A percentile compares a stretch with the other conserved stretches of the same genome.
Evolutionary conservation across 2,888 invertebrate genomes (phyloP).

Genomic region (Ischnura elegans): DNA sequence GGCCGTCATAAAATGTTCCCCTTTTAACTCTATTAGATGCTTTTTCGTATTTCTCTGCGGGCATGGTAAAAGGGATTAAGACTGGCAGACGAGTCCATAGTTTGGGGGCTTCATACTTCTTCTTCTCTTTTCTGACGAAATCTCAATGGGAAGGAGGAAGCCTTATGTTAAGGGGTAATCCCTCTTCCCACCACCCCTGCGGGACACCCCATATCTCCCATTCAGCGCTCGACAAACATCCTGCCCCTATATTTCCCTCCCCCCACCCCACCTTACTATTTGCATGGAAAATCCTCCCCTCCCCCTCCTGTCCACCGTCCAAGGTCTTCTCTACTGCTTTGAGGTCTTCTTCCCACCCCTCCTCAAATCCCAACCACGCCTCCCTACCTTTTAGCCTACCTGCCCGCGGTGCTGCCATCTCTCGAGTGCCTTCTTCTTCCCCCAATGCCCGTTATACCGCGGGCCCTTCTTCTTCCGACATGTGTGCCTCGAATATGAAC

Average conservation of each 20-base stretch:
- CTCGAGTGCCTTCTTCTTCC: background rate
- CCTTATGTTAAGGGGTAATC: slow-evolving; percentile 48
- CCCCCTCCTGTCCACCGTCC: slow-evolving; percentile 12
- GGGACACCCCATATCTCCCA: background rate
- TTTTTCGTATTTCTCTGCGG: slow-evolving; percentile 30
- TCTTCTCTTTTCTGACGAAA: background rate
- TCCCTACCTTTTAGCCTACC: background rate
- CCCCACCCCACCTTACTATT: slow-evolving; percentile 28
- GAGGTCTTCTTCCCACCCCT: background rate
- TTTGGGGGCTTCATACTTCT: slow-evolving; percentile 33
- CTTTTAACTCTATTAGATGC: background rate
- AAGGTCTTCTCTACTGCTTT: background rate
- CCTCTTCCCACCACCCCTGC: background rate
- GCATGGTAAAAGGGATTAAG: slow-evolving; percentile 37
- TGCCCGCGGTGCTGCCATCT: slow-evolving; percentile 28
- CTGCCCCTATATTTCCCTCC: background rate
- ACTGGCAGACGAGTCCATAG: background rate
- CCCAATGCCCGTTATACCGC: background rate
- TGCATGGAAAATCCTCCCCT: slow-evolving; percentile 61
- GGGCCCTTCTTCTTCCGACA: background rate
- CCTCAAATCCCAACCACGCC: background rate
- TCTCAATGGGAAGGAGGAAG: background rate
- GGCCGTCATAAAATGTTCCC: background rate
- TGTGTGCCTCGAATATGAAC: slow-evolving; percentile 17
- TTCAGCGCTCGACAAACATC: slow-evolving; percentile 48